Evolutionary conservation across 2,888 invertebrate genomes (phyloP), one percentile per base, ranked within the genome.

Genomic region (Ametastegia equiseti): DNA sequence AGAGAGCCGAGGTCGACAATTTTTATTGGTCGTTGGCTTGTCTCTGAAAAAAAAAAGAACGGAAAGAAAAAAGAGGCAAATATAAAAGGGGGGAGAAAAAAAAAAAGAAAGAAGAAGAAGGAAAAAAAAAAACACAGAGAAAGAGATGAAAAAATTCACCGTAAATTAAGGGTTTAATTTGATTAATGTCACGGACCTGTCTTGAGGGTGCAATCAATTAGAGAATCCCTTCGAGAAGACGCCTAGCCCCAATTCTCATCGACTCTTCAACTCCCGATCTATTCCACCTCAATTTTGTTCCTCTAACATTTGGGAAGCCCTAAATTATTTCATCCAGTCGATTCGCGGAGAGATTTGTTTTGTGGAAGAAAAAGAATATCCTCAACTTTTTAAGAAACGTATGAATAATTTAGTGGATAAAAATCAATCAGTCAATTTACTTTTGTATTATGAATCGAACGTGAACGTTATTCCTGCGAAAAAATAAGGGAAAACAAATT

Each of bases 191-290:
- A 15, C 13, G 19, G 67, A 39, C 67, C 67, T 67, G 39, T 67
- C 67, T 67, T 67, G 67, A 67, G 67, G 67, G 67, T 67, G 39
- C 67, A 39, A 67, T 67, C 67, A 67, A 67, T 67, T 67, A 67
- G 67, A 36, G 13, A 23, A 39, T 67, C 11, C 39, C 39, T 23
- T 27, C n/a, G 39, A 39, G 30, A 11, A 30, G 30, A 13, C 19
- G 19, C 36, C 39, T 19, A 11, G 19, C 65, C 23, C 7, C 1
- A 9, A 36, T 30, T 15, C 60, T 13, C 13, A 42, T 42, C 54
- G 54, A 54, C 54, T 60, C 5, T 39, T 39, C 39, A 19, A 13
- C 30, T 42, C n/a, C n/a, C 23, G 67, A 67, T 67, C 39, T 27
- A 39, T 67, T n/a, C 60, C 27, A 5, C 4, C 23, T 36, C 39